A percentile compares a stretch with the other conserved stretches of the same genome.
These are phyloP conservation scores for Lophotis ruficrista DNA, from an alignment of 2,113 vertebrate species.

Conservation along the genomic window DNA sequence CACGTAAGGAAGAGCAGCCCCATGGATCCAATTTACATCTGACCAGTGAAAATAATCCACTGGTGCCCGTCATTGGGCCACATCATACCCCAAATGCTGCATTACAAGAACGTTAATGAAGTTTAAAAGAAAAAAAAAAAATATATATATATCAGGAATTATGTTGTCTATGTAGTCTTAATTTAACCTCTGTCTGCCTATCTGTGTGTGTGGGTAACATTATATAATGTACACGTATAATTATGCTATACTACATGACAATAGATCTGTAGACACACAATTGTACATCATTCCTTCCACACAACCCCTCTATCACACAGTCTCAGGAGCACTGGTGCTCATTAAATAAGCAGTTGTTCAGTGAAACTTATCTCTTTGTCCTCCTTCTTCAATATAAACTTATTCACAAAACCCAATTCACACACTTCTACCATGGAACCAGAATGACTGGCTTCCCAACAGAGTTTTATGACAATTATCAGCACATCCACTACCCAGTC, in stretches of 20 bases:
- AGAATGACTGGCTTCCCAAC: not conserved
- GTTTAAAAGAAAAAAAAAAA: not conserved
- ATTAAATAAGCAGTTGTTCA: not conserved
- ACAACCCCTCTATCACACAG: not conserved
- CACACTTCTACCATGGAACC: not conserved
- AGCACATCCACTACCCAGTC: accelerated
- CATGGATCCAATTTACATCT: not conserved
- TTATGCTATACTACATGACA: not conserved
- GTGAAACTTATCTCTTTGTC: not conserved
- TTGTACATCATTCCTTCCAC: not conserved
- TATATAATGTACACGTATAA: not conserved
- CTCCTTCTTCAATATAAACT: not conserved
- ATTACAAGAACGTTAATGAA: not conserved
- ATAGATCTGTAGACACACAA: not conserved
- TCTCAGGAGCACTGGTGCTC: not conserved
- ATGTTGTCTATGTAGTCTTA: not conserved
- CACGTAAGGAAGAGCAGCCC: not conserved
- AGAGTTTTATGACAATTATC: not conserved
- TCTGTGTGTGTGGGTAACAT: not conserved
- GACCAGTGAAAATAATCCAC: not conserved
- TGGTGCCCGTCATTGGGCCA: not conserved
- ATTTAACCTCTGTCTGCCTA: not conserved
- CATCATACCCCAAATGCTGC: not conserved
- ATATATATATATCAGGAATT: not conserved
- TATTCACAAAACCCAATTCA: not conserved